These are phyloP conservation scores for Fragum fragum DNA, from an alignment of 2,888 invertebrate genomes.

Conservation along the genomic window DNA sequence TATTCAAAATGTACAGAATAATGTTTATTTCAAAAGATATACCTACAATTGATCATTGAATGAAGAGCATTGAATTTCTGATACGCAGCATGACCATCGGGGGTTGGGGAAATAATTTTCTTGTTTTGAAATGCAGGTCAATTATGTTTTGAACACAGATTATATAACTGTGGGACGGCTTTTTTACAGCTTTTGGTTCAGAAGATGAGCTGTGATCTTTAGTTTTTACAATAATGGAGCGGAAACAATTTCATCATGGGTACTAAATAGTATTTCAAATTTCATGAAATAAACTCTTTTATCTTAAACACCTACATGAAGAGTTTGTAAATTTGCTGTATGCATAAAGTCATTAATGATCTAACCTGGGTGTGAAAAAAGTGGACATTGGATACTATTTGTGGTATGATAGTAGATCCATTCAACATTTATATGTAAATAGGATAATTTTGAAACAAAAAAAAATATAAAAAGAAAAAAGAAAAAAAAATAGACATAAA, in stretches of 20 bases:
- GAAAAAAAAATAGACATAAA: neutral
- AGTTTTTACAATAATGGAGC: too few relatives aligned
- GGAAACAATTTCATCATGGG: too few relatives aligned
- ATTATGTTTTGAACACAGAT: neutral
- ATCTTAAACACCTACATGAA: too few relatives aligned
- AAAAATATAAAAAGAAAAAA: neutral
- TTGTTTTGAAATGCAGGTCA: neutral
- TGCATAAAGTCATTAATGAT: neutral
- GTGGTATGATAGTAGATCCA: neutral
- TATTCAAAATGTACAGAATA: too few relatives aligned
- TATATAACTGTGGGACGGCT: neutral
- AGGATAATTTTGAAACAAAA: neutral
- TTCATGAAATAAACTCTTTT: too few relatives aligned
- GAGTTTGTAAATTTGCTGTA: too few relatives aligned
- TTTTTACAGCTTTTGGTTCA: neutral
- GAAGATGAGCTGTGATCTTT: too few relatives aligned
- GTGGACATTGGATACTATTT: neutral
- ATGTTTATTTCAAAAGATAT: too few relatives aligned
- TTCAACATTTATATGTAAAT: neutral
- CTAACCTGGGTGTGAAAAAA: neutral
- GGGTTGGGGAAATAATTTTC: neutral
- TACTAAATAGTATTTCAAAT: too few relatives aligned
- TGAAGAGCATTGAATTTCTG: conserved; percentile 2
- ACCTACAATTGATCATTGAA: neutral
- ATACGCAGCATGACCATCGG: neutral